phyloP scores from a whole-genome alignment of 2,888 invertebrate genomes.

The Lasioglossum marginatum region DNA sequence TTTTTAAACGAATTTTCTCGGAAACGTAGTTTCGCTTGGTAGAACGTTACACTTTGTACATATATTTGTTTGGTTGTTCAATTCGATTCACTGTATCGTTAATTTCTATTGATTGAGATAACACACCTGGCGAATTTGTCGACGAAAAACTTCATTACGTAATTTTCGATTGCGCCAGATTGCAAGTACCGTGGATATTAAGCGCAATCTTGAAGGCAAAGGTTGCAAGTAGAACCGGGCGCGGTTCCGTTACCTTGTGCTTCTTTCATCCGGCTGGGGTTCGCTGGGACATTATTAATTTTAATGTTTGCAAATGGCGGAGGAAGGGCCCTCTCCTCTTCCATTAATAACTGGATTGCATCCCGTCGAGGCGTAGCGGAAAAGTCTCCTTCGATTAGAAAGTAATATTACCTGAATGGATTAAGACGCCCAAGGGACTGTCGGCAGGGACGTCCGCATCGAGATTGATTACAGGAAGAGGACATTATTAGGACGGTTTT shows the following conservation, averaged over 20 bases:
- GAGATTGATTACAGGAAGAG: slow-evolving; percentile 22
- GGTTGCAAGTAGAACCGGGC: background rate
- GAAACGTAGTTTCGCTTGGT: background rate
- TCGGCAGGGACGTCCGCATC: slow-evolving; percentile 8
- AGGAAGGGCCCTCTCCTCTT: slow-evolving; percentile 2
- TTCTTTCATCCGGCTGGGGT: slow-evolving; percentile 5
- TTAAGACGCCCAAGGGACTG: slow-evolving; percentile 11
- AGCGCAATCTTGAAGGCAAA: background rate
- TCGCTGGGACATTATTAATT: slow-evolving; percentile 7
- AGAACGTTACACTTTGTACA: background rate
- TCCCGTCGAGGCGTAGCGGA: slow-evolving; percentile 1
- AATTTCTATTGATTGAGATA: too few species aligned
- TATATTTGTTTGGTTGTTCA: too few species aligned
- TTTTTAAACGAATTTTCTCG: background rate
- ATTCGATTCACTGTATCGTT: too few species aligned
- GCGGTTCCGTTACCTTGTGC: background rate
- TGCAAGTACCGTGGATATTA: too few species aligned
- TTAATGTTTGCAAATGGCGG: slow-evolving; percentile 2
- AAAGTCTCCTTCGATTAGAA: slow-evolving; percentile 20
- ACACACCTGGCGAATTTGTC: too few species aligned
- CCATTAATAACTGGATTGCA: slow-evolving; percentile 1
- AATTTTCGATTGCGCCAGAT: too few species aligned
- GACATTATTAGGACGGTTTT: background rate
- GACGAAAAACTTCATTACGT: too few species aligned
- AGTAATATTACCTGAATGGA: slow-evolving; percentile 30